Evolutionary conservation across 2,113 vertebrate species (phyloP), one percentile per base, ranked within the genome.

Genomic region (Eupsittula cactorum): DNA sequence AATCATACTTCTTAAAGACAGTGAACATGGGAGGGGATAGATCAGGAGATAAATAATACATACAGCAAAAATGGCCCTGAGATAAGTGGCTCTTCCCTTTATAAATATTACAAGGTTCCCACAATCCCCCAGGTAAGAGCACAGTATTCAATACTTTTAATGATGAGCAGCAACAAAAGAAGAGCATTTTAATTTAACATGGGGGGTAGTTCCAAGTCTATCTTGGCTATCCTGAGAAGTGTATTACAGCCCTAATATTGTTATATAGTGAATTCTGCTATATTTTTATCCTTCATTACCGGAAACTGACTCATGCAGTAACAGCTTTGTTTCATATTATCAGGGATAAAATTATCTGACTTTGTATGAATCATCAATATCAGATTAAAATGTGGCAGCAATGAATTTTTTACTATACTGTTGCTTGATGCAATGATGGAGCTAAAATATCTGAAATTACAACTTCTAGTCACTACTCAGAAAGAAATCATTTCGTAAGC

Each of bases 21-120:
- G 94, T 93, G 97, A 97, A 97, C 93, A 97, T 93, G 83, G 97
- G 89, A 97, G 92, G 95, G 77, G 82, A 97, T 93, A 97, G 95
- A 97, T 95, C 96, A 97, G 92, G 91, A 95, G 97, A 98, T 98
- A 98, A 98, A 98, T 98, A 98, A 98, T 98, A 97, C 97, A 98
- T 98, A 88, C 60, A 88, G 93, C 88, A 96, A 96, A 98, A 98
- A 98, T 97, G 97, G 97, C 96, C 97, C 95, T 97, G 94, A 97
- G 96, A 98, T 97, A 97, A 97, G 97, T 95, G 93, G 91, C 67
- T 98, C 92, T 97, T 98, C 95, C 39, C 95, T 97, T 98, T 96
- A 98, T 98, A 98, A 98, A 98, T 98, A 98, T 98, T 98, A 97
- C 96, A 98, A 97, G 91, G 46, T 94, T 96, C 95, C 93, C 93